These are phyloP conservation scores for Caradrina clavipalpis DNA, from an alignment of 2,888 invertebrate species.

Conservation along the genomic window DNA sequence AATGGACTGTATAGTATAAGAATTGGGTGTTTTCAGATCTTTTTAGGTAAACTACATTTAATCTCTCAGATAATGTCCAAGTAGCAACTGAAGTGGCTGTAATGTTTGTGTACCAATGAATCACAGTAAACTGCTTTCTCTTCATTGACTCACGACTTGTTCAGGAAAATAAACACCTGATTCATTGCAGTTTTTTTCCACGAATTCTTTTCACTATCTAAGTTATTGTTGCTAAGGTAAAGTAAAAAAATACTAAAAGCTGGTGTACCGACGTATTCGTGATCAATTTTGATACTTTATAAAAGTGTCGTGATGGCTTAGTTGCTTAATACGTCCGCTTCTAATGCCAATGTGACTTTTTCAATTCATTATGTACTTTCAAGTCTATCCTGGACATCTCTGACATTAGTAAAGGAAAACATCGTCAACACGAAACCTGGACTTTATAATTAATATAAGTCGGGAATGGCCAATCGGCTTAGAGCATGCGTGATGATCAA, in stretches of 20 bases:
- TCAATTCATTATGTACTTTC: no score
- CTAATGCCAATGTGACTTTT: no score
- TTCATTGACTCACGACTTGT: slow-evolving; percentile 34
- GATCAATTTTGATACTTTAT: no score
- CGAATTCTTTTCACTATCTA: not conserved
- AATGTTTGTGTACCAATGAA: slow-evolving; percentile 30
- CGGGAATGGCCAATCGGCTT: no score
- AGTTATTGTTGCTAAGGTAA: not conserved
- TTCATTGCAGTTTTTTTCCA: slow-evolving; percentile 31
- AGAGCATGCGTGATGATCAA: no score
- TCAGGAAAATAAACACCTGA: slow-evolving; percentile 38
- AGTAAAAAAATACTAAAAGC: not conserved
- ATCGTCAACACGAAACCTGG: no score
- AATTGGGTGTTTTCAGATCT: slow-evolving; percentile 8
- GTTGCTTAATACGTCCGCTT: no score
- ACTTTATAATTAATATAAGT: no score
- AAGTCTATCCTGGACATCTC: no score
- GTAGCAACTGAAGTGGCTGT: slow-evolving; percentile 28
- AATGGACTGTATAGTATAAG: not conserved
- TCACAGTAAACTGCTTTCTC: slow-evolving; percentile 44
- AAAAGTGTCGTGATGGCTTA: no score
- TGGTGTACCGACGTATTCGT: not conserved
- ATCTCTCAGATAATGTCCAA: slow-evolving; percentile 28
- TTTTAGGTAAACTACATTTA: slow-evolving; percentile 11
- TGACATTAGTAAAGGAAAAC: no score